Evolutionary conservation across 2,113 vertebrate species (phyloP).

Genomic region (Ophthalmolycus amberensis): DNA sequence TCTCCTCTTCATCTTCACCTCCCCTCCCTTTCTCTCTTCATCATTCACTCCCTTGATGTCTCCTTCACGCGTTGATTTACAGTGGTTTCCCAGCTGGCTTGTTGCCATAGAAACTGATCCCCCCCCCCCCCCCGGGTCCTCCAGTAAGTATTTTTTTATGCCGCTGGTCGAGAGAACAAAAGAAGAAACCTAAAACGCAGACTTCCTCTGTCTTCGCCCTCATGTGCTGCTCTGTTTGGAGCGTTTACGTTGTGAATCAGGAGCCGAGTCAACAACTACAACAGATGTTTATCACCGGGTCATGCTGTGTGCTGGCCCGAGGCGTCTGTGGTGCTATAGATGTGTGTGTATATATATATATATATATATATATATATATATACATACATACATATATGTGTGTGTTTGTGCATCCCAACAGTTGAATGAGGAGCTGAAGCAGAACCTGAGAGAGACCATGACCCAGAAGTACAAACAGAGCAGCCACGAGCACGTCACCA

Average conservation of each 20-base stretch:
- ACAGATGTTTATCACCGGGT: not conserved
- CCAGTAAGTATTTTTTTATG: conserved; percentile 47
- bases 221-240: too few relatives aligned
- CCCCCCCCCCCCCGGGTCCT: conserved; percentile 56
- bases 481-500: conserved; percentile 86
- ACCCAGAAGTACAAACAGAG: conserved; percentile 85
- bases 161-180: conserved; percentile 63
- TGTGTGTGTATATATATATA: too few relatives aligned
- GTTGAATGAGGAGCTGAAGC: conserved; percentile 94
- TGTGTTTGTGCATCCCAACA: conserved; percentile 67
- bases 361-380: too few relatives aligned
- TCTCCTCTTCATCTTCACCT: conserved; percentile 47
- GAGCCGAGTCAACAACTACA: not conserved
- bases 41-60: conserved; percentile 77
- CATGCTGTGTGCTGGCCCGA: not conserved
- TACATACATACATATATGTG: too few relatives aligned
- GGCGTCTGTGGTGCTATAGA: too few relatives aligned
- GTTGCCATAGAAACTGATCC: conserved; percentile 83
- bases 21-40: conserved; percentile 52
- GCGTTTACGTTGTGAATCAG: not conserved
- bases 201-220: conserved; percentile 31
- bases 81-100: conserved; percentile 75
- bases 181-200: not conserved
- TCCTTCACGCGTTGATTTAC: conserved; percentile 79
- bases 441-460: conserved; percentile 92